phyloP scores from a whole-genome alignment of 2,797 vertebrate genomes.

The Bucorvus abyssinicus region DNA sequence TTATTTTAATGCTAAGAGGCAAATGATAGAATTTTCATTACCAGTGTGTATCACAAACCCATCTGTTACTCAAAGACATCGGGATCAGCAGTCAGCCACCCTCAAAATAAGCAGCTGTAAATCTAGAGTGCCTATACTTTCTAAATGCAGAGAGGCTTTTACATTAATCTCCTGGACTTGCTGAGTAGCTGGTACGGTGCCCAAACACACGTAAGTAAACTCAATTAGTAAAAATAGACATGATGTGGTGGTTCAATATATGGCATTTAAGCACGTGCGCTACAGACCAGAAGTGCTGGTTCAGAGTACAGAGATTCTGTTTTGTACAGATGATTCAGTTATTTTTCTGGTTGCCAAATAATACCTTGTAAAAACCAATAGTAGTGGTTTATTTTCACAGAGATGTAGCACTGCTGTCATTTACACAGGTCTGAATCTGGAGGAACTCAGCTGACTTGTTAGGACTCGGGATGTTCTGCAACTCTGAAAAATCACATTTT shows the following conservation, averaged over 20 bases:
- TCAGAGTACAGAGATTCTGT: background rate
- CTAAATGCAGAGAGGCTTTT: slow-evolving; percentile 52
- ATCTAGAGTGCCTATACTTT: slow-evolving; percentile 46
- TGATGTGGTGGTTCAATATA: slow-evolving; percentile 35
- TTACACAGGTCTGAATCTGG: background rate
- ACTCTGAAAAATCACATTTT: background rate
- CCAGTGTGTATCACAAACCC: slow-evolving; percentile 43
- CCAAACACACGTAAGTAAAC: slow-evolving; percentile 56
- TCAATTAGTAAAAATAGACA: slow-evolving; percentile 57
- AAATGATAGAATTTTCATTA: slow-evolving; percentile 62
- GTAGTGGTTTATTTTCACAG: background rate
- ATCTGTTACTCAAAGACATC: slow-evolving; percentile 58
- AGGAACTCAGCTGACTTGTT: background rate
- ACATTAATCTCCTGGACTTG: slow-evolving; percentile 42
- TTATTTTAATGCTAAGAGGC: slow-evolving; percentile 32
- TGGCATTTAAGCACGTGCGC: background rate
- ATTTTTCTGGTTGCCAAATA: background rate
- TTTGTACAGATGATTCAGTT: background rate
- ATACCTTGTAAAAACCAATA: background rate
- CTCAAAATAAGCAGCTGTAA: slow-evolving; percentile 50
- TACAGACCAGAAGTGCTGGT: background rate
- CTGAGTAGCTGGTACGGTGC: slow-evolving; percentile 46
- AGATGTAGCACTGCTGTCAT: background rate
- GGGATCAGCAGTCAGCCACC: slow-evolving; percentile 40
- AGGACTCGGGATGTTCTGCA: background rate